A percentile compares a stretch with the other conserved stretches of the same genome.
Evolutionary conservation across 92 coral and sea anemone species (phyloP).

Genomic region (Epizoanthus scotinus): DNA sequence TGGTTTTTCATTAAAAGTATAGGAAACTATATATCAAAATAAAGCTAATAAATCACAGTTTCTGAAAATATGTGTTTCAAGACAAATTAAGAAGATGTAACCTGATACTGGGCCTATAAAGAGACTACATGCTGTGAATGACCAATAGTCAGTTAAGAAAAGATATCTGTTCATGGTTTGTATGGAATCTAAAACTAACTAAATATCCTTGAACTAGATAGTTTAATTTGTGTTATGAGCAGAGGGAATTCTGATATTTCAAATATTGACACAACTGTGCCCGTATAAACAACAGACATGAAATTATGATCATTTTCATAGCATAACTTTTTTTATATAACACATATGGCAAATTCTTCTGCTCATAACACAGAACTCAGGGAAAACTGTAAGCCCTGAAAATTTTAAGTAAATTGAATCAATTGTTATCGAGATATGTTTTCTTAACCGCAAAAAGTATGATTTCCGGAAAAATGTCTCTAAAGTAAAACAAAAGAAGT

Average conservation of each 20-base stretch:
- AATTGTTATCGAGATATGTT: constrained; percentile 31
- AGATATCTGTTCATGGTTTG: constrained; percentile 28
- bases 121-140: constrained; percentile 37
- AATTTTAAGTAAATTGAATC: constrained; percentile 30
- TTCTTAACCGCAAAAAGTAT: constrained; percentile 24
- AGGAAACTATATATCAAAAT: constrained; percentile 33
- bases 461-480: constrained; percentile 19
- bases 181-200: constrained; percentile 28
- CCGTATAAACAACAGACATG: background rate
- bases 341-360: background rate
- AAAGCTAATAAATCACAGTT: constrained; percentile 38
- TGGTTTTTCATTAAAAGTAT: constrained; percentile 22
- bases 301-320: background rate
- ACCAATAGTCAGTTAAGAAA: constrained; percentile 32
- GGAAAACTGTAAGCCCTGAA: constrained; percentile 19
- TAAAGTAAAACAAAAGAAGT: constrained; percentile 6
- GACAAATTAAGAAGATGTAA: constrained; percentile 4
- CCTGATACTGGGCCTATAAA: constrained; percentile 22
- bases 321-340: background rate
- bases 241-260: constrained; percentile 30
- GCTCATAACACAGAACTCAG: constrained; percentile 21
- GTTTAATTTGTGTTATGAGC: constrained; percentile 36
- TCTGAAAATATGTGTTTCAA: constrained; percentile 16
- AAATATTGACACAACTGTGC: background rate
- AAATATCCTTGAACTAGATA: constrained; percentile 11